Base-by-base conservation (phyloP, 2,797 vertebrate species). In the Psittacula derbiana region DNA sequence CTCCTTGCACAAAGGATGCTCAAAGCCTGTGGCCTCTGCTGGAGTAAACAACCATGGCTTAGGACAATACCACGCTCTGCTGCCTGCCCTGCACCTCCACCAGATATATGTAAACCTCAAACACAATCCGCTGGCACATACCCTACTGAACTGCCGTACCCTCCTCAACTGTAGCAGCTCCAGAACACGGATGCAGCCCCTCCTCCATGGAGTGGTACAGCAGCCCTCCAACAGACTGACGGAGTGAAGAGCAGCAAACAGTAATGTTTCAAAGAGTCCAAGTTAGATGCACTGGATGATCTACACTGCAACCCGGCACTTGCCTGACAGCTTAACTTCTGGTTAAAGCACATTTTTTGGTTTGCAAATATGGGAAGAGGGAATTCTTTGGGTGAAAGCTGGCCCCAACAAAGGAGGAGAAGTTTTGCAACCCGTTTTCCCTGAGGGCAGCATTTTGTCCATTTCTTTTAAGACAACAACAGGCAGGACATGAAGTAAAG, bases 321-420 rank as follows among this genome's bases (percentile, higher is more conserved):
- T 74, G 87, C 69, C 82, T 4, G 2, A 83, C 84, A 80, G 78
- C 74, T 79, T 85, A 73, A 18, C 50, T 90, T 76, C 64, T 88
- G 92, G 80, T 94, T 87, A 80, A 88, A 93, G 60, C 1, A 0
- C 86, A 90, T 96, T 94, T 96, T 91, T 94, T 93, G 90, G 93
- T 96, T 96, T 95, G 93, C 88, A 95, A 95, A 96, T 90, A 91
- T 8, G 31, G 79, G 84, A 96, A 92, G 81, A 75, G 49, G 89
- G 64, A 96, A 93, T 85, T 85, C 33, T 82, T 94, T 3, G 24
- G 78, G 78, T 74, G 75, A 92, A 96, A 95, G 58, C 31, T 87
- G 53, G 94, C 71, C 49, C 57, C 71, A 94, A 17, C 61, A 80
- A 89, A 92, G 80, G 88, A 71, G 31, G 40, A 66, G 69, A 61